These are phyloP conservation scores for Sylvilagus bachmani DNA, from an alignment of 2,113 vertebrate species.

Conservation along the genomic window DNA sequence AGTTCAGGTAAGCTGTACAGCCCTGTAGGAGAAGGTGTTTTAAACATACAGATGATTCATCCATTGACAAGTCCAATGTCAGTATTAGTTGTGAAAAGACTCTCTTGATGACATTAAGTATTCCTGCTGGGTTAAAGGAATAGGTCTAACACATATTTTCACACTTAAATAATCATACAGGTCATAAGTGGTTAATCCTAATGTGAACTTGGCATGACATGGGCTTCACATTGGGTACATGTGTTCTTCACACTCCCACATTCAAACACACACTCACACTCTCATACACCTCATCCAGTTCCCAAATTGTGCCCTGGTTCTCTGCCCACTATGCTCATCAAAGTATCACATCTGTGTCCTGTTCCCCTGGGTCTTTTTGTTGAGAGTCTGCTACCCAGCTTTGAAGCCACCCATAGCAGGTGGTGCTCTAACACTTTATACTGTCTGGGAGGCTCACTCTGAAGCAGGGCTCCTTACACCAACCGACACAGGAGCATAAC, in stretches of 20 bases:
- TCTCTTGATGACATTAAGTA: not conserved
- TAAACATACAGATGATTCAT: not conserved
- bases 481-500: rapidly evolving
- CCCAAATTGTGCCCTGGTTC: not conserved
- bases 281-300: not conserved
- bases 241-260: not conserved
- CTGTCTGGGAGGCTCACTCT: rapidly evolving
- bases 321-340: not conserved
- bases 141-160: rapidly evolving
- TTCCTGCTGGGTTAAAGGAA: not conserved
- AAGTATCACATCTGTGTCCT: rapidly evolving
- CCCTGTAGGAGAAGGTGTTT: not conserved
- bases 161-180: not conserved
- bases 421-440: rapidly evolving
- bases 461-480: not conserved
- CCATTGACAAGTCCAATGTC: not conserved
- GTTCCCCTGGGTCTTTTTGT: not conserved
- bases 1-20: not conserved
- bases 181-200: rapidly evolving
- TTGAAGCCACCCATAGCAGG: not conserved
- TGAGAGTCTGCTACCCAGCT: not conserved
- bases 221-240: not conserved
- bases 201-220: not conserved
- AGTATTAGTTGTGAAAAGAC: not conserved
- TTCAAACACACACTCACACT: not conserved